These are phyloP conservation scores for Neolamprologus fasciatus DNA, from an alignment of 2,113 vertebrate species.

Conservation along the genomic window DNA sequence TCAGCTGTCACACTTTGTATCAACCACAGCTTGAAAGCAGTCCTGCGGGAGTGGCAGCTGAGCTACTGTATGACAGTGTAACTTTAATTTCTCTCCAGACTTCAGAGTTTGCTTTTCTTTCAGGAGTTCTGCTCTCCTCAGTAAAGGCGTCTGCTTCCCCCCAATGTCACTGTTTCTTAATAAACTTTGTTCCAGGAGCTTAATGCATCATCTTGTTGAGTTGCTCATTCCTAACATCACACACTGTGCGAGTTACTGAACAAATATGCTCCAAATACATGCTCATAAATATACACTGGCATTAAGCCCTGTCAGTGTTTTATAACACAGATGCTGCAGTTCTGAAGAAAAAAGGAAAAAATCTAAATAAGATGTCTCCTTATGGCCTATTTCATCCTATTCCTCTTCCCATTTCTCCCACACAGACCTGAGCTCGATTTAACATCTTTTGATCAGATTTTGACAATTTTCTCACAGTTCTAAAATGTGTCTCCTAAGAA, in stretches of 20 bases:
- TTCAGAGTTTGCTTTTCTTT: neutral
- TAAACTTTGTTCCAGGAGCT: neutral
- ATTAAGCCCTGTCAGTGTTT: neutral
- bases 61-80: neutral
- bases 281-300: neutral
- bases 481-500: neutral
- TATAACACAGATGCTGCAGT: neutral
- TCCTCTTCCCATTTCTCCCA: neutral
- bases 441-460: neutral
- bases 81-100: neutral
- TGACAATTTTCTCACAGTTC: neutral
- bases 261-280: neutral
- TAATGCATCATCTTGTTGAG: neutral
- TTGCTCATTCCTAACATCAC: neutral
- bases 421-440: neutral
- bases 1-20: neutral
- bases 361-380: neutral
- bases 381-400: neutral
- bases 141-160: neutral
- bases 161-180: neutral
- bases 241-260: neutral
- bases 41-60: neutral
- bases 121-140: neutral
- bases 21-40: conserved; percentile 2
- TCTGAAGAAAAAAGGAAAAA: neutral